Evolutionary conservation across 1,140 invertebrate species (phyloP).

Genomic region (Lepidurus couesii): DNA sequence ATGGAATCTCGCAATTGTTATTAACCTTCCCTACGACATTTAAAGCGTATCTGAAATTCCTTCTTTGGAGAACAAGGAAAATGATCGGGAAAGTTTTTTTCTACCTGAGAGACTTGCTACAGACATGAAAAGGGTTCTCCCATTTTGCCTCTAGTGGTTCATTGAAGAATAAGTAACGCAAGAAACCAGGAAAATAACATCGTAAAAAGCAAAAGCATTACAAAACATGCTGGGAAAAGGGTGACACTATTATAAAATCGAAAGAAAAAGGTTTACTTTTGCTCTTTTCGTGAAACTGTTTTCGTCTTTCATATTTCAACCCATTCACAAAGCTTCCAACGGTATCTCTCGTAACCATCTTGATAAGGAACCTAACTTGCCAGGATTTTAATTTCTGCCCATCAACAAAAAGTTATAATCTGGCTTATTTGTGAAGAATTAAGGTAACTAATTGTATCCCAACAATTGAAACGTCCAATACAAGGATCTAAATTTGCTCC

Average conservation of each 20-base stretch:
- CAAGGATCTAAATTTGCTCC: not conserved
- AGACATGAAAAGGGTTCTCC: not conserved
- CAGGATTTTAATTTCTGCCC: not conserved
- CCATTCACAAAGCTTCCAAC: too few species aligned
- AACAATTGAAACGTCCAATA: not conserved
- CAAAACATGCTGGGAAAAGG: not conserved
- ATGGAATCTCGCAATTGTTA: too few species aligned
- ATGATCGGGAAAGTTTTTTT: not conserved
- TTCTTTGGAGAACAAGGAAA: not conserved
- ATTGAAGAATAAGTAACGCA: not conserved
- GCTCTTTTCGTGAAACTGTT: not conserved
- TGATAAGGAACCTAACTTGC: not conserved
- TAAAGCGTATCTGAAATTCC: too few species aligned
- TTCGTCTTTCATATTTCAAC: not conserved
- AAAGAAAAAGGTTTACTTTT: not conserved
- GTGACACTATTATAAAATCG: too few species aligned
- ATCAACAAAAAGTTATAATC: not conserved
- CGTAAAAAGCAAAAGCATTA: not conserved
- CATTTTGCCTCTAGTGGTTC: not conserved
- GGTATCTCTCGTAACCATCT: too few species aligned
- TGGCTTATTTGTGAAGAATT: not conserved
- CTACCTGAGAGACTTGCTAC: not conserved
- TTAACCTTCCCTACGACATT: too few species aligned
- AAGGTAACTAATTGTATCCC: too few species aligned
- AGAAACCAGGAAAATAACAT: not conserved